A percentile compares a stretch with the other conserved stretches of the same genome.
phyloP scores from a whole-genome alignment of 2,797 vertebrate species.

The Cryptoprocta ferox region DNA sequence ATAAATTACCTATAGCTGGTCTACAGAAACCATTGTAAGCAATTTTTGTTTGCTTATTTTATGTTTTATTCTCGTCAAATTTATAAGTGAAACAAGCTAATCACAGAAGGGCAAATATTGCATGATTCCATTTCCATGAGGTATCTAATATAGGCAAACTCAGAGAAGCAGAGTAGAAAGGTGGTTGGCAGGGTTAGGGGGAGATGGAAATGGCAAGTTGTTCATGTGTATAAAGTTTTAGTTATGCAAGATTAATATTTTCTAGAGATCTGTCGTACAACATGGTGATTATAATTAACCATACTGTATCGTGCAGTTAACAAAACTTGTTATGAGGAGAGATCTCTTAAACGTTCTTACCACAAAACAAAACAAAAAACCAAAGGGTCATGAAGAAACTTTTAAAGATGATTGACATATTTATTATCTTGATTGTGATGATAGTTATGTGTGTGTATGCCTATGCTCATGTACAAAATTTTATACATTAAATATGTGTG shows the following conservation, averaged over 20 bases:
- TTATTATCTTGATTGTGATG: background rate
- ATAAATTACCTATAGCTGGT: background rate
- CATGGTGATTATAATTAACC: background rate
- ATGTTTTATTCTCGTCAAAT: background rate
- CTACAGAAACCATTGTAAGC: background rate
- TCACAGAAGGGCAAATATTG: background rate
- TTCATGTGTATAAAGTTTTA: background rate
- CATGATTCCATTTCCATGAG: background rate
- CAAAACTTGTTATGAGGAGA: background rate
- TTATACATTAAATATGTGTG: background rate
- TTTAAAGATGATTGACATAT: background rate
- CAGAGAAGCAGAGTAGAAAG: background rate
- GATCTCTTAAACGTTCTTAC: background rate
- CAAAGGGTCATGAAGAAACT: background rate
- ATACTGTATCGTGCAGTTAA: background rate
- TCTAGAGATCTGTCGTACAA: background rate
- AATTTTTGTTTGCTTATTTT: background rate
- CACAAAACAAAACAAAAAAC: background rate
- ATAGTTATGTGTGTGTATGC: background rate
- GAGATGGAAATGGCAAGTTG: background rate
- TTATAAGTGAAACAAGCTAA: background rate
- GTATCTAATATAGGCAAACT: background rate
- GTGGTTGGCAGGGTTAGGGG: background rate
- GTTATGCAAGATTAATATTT: background rate
- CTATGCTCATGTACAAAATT: background rate